phyloP scores from a whole-genome alignment of 1,140 invertebrate species.

The Bombus vancouverensis region DNA sequence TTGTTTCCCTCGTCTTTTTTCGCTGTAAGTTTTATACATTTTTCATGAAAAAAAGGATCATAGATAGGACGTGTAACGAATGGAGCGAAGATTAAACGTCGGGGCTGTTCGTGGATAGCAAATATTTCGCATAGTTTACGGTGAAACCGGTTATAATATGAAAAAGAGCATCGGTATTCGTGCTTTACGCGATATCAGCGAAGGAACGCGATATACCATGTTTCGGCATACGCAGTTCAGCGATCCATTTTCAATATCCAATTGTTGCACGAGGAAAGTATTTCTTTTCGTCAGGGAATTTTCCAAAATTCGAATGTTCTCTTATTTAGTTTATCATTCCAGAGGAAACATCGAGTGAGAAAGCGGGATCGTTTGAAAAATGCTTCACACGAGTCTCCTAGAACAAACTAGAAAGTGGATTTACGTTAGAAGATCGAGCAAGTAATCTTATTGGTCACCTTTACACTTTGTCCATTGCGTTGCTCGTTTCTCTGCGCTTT shows the following conservation, averaged over 20 bases:
- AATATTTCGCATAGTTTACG: constrained; percentile 16
- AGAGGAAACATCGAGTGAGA: background rate
- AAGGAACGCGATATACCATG: background rate
- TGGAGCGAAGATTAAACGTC: constrained; percentile 38
- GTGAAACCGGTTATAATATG: background rate
- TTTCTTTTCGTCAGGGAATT: background rate
- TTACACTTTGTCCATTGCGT: constrained; percentile 47
- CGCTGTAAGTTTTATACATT: background rate
- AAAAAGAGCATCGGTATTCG: background rate
- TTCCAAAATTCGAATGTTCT: background rate
- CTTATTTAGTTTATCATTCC: background rate
- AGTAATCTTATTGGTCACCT: constrained; percentile 39
- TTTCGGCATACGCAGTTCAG: background rate
- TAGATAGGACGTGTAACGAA: background rate
- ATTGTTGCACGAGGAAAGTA: background rate
- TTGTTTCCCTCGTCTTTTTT: no score
- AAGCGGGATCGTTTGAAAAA: background rate
- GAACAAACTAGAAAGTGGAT: constrained; percentile 22
- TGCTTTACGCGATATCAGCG: constrained; percentile 1
- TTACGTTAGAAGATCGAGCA: constrained; percentile 35
- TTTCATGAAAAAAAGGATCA: background rate
- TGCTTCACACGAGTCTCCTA: background rate
- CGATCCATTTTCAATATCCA: constrained; percentile 21
- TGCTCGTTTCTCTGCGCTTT: constrained; percentile 3
- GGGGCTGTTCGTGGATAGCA: background rate